Percentiles rank a stretch among this genome's conserved stretches.
phyloP scores from a whole-genome alignment of 2,888 invertebrate genomes.

The Xiphydria camelus region DNA sequence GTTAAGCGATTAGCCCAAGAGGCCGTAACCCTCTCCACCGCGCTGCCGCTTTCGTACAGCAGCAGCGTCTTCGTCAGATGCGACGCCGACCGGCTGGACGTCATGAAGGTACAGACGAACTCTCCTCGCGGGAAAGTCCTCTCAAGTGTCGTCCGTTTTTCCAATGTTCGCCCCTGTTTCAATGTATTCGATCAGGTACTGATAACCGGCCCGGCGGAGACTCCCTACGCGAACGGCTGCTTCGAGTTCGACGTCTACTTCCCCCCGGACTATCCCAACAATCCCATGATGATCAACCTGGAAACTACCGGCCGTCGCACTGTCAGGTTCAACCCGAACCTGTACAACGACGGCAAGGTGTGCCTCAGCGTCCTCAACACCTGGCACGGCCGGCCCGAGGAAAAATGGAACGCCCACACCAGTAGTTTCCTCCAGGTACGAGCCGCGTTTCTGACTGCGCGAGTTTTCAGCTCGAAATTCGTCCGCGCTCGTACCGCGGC shows the following conservation, averaged over 20 bases:
- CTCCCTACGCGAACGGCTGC: constrained; percentile 90
- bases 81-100: constrained; percentile 90
- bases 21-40: constrained; percentile 89
- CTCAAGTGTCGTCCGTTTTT: constrained; percentile 4
- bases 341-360: constrained; percentile 93
- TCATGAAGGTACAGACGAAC: constrained; percentile 77
- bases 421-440: constrained; percentile 83
- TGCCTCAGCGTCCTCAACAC: constrained; percentile 94
- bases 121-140: neutral
- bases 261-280: constrained; percentile 80
- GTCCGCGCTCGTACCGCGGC: too few relatives aligned
- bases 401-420: constrained; percentile 96
- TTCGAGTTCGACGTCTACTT: constrained; percentile 91
- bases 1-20: constrained; percentile 93
- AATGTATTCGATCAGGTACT: constrained; percentile 77
- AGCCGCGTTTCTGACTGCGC: too few relatives aligned
- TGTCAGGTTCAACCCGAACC: constrained; percentile 90
- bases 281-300: constrained; percentile 88
- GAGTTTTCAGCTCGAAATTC: too few relatives aligned
- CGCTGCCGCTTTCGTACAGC: constrained; percentile 88
- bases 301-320: constrained; percentile 88
- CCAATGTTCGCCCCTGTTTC: too few relatives aligned
- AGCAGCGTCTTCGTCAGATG: constrained; percentile 95
- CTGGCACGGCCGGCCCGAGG: constrained; percentile 95
- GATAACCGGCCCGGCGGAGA: constrained; percentile 90